A percentile compares a stretch with the other conserved stretches of the same genome.
phyloP scores from a whole-genome alignment of 2,113 vertebrate genomes.

The Mesitornis unicolor region DNA sequence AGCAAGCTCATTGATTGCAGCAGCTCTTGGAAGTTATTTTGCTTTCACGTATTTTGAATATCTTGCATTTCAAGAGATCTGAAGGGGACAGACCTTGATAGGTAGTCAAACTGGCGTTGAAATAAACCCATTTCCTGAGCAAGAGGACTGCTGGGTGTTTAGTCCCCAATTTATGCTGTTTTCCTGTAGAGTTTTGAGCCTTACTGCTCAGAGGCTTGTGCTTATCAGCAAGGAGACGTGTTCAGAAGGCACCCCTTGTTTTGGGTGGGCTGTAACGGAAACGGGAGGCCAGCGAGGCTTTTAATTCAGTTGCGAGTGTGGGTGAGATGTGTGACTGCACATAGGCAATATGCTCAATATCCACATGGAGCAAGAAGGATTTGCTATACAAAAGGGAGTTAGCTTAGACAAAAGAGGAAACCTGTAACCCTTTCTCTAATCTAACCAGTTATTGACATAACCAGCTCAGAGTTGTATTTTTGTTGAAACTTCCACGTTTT shows the following conservation, averaged over 20 bases:
- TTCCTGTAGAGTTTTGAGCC: background rate
- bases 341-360: slow-evolving; percentile 9
- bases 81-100: background rate
- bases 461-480: background rate
- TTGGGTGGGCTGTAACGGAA: background rate
- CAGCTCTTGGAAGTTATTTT: background rate
- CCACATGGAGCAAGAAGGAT: background rate
- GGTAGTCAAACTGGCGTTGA: background rate
- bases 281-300: background rate
- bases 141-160: background rate
- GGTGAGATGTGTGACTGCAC: background rate
- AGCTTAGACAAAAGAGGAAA: background rate
- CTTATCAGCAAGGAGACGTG: background rate
- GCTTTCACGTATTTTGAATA: background rate
- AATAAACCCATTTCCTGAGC: background rate
- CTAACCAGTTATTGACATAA: background rate
- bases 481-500: too few species aligned
- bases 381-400: background rate
- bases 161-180: accelerated
- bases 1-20: background rate
- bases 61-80: background rate
- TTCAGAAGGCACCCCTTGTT: background rate
- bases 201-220: background rate
- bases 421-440: background rate
- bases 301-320: background rate